Base-by-base conservation (phyloP, 2,113 vertebrate genomes). In the Bujurquina vittata region DNA sequence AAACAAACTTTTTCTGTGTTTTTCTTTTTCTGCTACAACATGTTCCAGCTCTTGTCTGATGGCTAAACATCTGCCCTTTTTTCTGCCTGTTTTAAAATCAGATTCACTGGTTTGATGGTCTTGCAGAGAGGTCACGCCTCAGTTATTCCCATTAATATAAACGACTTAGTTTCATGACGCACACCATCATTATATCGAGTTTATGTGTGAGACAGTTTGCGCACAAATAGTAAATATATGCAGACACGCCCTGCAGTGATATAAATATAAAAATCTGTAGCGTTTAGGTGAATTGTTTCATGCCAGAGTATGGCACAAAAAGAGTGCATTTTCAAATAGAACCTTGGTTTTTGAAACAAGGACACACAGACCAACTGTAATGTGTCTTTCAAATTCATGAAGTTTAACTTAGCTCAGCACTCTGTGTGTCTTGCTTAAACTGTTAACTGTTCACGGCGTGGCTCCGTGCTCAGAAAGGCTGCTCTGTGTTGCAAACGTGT, bases 31-130 rank as follows among this genome's bases (percentile, higher is more conserved):
- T 26, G 23, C 62, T 37, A 26, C 8, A 10, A 67, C n/a, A 23
- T 17, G 62, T 14, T 67, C 37, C 7, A 2, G 0, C 17, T 65
- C 17, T 23, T 0, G 5, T 7, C 2, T 17, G 23, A 65, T 46
- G 17, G 37, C 0, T 46, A 46, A 67, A 67, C 37, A 46, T 10
- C 62, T 26, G 4, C 43, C 62, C 62, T 65, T 17, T 26, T n/a
- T 43, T n/a, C 14, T 67, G 62, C 62, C 23, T 46, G 10, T 46
- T 65, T 65, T 46, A 17, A 0, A 65, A 17, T 65, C 20, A 0
- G 20, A 4, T 62, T 11, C 35, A 1, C 11, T 23, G n/a, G n/a
- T 11, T 63, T 43, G 62, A 65, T 43, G 15, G 2, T 65, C 62
- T 65, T 5, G 62, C 37, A 43, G n/a, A 17, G n/a, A 65, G 40